Evolutionary conservation across 2,888 invertebrate species (phyloP), one percentile per base, ranked within the genome.

Genomic region (Mimas tiliae): DNA sequence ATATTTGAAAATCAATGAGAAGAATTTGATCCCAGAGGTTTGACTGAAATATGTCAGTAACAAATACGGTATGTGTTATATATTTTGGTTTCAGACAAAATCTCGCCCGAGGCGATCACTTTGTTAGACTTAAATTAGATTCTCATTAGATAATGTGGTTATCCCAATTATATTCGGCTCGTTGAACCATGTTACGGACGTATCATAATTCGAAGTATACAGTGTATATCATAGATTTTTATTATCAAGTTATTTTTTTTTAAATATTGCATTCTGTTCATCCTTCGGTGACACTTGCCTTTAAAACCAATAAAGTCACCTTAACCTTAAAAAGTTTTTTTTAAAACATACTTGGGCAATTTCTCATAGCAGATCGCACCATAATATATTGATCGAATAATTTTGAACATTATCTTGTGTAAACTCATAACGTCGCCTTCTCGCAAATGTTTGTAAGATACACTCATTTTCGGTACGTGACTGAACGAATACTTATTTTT

Each of bases 381-480:
- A 11, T 42, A 6, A 42, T 42, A 42, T 42, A 42, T n/a, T n/a
- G n/a, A n/a, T n/a, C 42, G 42, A 42, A 1, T 52, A 27, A 27
- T 11, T 27, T 21, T 52, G 33, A 33, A 14, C 11, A 52, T 52
- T 27, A 27, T 52, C 52, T 11, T 33, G 4, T n/a, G 34, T 6
- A 55, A 55, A 34, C 16, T 9, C n/a, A 38, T 38, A 3, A 16
- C 34, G 8, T 38, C 2, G 34, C 16, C n/a, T 55, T 21, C 21
- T 55, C 34, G 16, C 38, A 11, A 16, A 16, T 34, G 34, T 55
- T 55, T 38, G 38, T 55, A 38, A 16, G 38, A 38, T 55, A 55
- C 34, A 55, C 38, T 55, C 34, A 55, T 55, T 55, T 55, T 8
- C 55, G 38, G 38, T 55, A 27, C 27, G 55, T 55, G 55, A 55